Percentiles rank a stretch among this genome's conserved stretches.
Conservation (phyloP, 2,797 vertebrate genomes). For the Tokudaia tokunoshimensis region DNA sequence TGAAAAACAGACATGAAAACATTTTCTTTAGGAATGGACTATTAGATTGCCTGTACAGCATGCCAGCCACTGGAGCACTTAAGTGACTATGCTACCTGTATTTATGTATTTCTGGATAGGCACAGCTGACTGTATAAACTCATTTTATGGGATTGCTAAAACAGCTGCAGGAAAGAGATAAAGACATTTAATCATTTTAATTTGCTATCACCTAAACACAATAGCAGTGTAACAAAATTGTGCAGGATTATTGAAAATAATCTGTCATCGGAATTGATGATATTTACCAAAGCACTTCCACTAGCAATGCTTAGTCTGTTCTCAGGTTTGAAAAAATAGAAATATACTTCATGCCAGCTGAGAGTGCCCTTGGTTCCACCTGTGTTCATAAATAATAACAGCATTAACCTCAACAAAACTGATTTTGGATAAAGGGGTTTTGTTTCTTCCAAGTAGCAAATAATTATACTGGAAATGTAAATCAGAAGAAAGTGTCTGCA, state of each 20-base stretch:
- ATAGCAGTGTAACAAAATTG: constrained; percentile 68
- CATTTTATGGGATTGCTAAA: constrained; percentile 78
- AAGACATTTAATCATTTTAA: constrained; percentile 81
- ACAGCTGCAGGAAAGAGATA: constrained; percentile 81
- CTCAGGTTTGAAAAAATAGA: constrained; percentile 64
- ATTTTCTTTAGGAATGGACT: constrained; percentile 54
- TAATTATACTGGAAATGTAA: constrained; percentile 37
- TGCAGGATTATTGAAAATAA: constrained; percentile 80
- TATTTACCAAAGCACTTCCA: constrained; percentile 40
- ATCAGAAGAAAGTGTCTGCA: constrained; percentile 6
- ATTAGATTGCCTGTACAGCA: constrained; percentile 59
- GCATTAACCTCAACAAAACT: constrained; percentile 16
- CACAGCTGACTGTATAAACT: constrained; percentile 57
- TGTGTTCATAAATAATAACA: constrained; percentile 59
- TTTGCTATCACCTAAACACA: constrained; percentile 72
- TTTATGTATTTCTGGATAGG: constrained; percentile 72
- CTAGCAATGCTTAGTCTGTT: constrained; percentile 57
- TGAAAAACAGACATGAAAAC: constrained; percentile 71
- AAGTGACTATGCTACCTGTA: constrained; percentile 41
- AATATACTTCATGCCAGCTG: background rate
- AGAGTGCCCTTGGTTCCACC: constrained; percentile 62
- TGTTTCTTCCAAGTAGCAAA: constrained; percentile 39
- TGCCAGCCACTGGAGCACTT: constrained; percentile 34
- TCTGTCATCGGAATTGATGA: constrained; percentile 72
- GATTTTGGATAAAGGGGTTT: constrained; percentile 58